These are phyloP conservation scores for Amazona guildingii DNA, from an alignment of 2,113 vertebrate genomes.

Conservation along the genomic window DNA sequence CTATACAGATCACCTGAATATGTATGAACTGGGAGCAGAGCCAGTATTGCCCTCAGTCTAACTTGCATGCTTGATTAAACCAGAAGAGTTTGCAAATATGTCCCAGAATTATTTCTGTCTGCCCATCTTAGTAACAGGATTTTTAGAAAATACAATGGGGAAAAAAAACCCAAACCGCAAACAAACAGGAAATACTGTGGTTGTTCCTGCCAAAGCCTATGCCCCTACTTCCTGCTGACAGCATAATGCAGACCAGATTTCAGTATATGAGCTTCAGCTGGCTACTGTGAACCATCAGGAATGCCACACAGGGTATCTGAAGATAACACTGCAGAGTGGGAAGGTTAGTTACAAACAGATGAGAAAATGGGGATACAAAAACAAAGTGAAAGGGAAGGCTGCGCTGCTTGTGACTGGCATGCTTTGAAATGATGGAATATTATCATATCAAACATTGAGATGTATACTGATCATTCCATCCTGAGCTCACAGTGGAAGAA, in stretches of 20 bases:
- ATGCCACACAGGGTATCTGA: not conserved
- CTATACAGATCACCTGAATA: not conserved
- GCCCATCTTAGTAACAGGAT: not conserved
- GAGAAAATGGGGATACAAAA: not conserved
- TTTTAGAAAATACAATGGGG: not conserved
- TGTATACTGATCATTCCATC: not conserved
- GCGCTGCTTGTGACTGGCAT: not conserved
- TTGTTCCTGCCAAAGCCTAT: not conserved
- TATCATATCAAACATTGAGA: accelerated
- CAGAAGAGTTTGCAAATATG: not conserved
- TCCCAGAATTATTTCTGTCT: not conserved
- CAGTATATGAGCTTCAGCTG: not conserved
- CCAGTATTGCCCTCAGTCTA: not conserved
- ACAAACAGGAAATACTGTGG: not conserved
- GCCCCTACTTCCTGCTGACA: not conserved
- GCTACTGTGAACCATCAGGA: not conserved
- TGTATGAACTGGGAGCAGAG: not conserved
- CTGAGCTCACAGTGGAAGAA: not conserved
- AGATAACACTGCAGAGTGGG: not conserved
- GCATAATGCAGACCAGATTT: not conserved
- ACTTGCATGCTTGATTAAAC: not conserved
- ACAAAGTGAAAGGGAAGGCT: not conserved
- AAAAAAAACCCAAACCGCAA: accelerated
- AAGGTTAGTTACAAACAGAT: not conserved
- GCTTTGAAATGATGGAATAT: not conserved